phyloP scores from a whole-genome alignment of 2,888 invertebrate genomes.

The Mechanitis mazaeus region DNA sequence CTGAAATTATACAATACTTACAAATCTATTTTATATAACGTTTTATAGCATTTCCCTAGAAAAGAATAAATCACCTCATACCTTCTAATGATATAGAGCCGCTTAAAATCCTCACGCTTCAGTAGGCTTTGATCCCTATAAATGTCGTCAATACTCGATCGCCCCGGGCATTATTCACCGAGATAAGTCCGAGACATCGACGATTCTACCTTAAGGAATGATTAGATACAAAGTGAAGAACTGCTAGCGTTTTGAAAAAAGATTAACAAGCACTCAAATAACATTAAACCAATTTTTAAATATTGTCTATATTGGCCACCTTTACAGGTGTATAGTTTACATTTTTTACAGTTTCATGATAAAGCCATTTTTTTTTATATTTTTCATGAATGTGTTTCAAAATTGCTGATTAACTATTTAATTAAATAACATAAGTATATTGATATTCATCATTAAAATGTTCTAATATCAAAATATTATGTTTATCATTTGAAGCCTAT shows the following conservation, averaged over 20 bases:
- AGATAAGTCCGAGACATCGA: constrained; percentile 45
- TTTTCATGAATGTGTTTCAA: no score
- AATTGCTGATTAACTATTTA: no score
- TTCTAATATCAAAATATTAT: background rate
- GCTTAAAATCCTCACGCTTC: constrained; percentile 7
- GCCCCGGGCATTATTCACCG: constrained; percentile 56
- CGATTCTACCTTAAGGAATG: constrained; percentile 21
- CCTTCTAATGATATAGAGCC: background rate
- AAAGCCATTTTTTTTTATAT: no score
- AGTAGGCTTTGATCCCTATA: constrained; percentile 33
- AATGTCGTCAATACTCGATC: constrained; percentile 61
- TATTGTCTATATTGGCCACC: no score
- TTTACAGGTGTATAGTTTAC: no score
- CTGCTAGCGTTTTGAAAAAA: background rate
- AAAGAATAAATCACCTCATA: background rate
- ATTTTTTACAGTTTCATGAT: no score
- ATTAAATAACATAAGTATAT: background rate
- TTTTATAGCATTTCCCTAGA: no score
- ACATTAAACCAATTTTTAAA: no score
- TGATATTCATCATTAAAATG: background rate
- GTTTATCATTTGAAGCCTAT: background rate
- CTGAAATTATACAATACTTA: no score
- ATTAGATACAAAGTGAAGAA: background rate
- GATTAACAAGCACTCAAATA: no score
- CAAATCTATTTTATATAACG: no score